Percentiles rank a stretch among this genome's conserved stretches.
These are phyloP conservation scores for Craniophora ligustri DNA, from an alignment of 2,888 invertebrate species.

Conservation along the genomic window DNA sequence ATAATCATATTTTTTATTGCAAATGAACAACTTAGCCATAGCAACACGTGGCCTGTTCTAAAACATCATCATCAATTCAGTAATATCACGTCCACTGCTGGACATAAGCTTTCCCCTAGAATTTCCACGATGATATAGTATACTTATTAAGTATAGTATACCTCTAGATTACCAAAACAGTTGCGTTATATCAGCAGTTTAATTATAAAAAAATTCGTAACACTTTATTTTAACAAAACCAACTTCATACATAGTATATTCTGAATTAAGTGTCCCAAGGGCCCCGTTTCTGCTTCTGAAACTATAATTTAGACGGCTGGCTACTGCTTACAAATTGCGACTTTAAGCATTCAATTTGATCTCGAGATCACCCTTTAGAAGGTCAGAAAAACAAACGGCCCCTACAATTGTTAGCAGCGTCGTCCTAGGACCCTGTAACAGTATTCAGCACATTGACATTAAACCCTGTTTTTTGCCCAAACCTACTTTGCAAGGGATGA, in stretches of 20 bases:
- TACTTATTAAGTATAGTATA: too few relatives aligned
- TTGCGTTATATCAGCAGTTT: too few relatives aligned
- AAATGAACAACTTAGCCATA: too few relatives aligned
- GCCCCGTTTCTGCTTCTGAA: slow-evolving; percentile 16
- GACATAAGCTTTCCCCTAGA: too few relatives aligned
- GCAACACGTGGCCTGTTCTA: too few relatives aligned
- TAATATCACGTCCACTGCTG: too few relatives aligned
- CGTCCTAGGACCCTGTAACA: slow-evolving; percentile 43
- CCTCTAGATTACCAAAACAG: too few relatives aligned
- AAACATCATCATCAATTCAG: too few relatives aligned
- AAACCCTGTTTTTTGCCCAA: slow-evolving; percentile 54
- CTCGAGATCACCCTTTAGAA: slow-evolving; percentile 44
- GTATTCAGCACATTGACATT: slow-evolving; percentile 53
- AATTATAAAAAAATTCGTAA: background rate
- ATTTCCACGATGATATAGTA: too few relatives aligned
- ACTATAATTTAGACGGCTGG: slow-evolving; percentile 24
- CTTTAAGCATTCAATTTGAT: slow-evolving; percentile 40
- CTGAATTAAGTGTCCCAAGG: background rate
- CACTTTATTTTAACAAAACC: background rate
- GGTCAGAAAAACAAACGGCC: slow-evolving; percentile 49
- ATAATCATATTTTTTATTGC: too few relatives aligned
- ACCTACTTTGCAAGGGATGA: slow-evolving; percentile 47
- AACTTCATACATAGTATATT: background rate
- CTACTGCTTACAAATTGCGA: slow-evolving; percentile 41
- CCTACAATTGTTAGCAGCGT: slow-evolving; percentile 39